Evolutionary conservation across 2,888 invertebrate genomes (phyloP), one percentile per base, ranked within the genome.

Genomic region (Clunio marinus): DNA sequence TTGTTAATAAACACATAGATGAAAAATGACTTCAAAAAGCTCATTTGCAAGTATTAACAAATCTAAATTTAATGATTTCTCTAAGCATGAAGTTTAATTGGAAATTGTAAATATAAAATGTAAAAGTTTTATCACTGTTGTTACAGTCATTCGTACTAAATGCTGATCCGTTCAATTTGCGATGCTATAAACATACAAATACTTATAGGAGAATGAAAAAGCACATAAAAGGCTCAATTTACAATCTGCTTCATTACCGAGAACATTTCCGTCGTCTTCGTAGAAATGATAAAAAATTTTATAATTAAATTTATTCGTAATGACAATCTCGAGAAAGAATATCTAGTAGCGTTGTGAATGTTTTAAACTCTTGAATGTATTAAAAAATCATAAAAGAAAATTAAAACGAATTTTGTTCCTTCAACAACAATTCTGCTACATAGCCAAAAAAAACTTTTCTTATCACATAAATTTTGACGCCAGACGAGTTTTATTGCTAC

Each of bases 381-480:
- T n/a, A 41, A 10, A 41, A 15, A 10, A 41, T 41, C n/a, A n/a
- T 2, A 41, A 7, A 8, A 32, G 41, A n/a, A 41, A 15, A 41
- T n/a, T 41, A 15, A 41, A 41, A 41, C 15, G 41, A 41, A 41
- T n/a, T n/a, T n/a, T n/a, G n/a, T n/a, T n/a, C n/a, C n/a, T n/a
- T n/a, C n/a, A n/a, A n/a, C n/a, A n/a, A n/a, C n/a, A n/a, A n/a
- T n/a, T n/a, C n/a, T n/a, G n/a, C n/a, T n/a, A n/a, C n/a, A 51
- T 17, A 7, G 22, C 20, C 17, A 51, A 51, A n/a, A n/a, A n/a
- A n/a, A n/a, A n/a, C n/a, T n/a, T 51, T 15, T 37, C 32, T 60
- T 60, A 60, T 60, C 60, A 24, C 63, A 46, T 63, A 63, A 63
- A 63, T 63, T 63, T 51, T 41, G 63, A 63, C 63, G 63, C 63